Percentiles rank a stretch among this genome's conserved stretches.
These are phyloP conservation scores for Pocillopora meandrina DNA, from an alignment of 92 coral and sea anemone species.

Conservation along the genomic window DNA sequence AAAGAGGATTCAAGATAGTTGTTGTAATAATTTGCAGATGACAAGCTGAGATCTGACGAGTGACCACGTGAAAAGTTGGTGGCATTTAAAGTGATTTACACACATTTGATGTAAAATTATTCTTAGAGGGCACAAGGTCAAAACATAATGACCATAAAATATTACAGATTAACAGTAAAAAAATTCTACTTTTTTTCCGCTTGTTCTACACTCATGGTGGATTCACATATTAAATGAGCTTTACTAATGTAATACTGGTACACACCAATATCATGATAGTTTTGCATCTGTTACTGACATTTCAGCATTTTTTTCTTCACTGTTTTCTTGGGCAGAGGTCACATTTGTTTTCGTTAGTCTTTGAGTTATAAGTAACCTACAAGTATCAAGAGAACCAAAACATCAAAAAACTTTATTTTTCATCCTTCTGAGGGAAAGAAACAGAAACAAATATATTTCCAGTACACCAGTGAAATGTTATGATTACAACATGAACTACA, in stretches of 20 bases:
- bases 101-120: too few relatives aligned
- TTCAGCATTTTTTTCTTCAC: constrained; percentile 5
- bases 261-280: not conserved
- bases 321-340: constrained; percentile 1
- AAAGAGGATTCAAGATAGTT: too few relatives aligned
- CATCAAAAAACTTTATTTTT: not conserved
- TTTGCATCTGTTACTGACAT: not conserved
- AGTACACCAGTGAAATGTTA: not conserved
- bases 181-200: too few relatives aligned
- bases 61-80: too few relatives aligned
- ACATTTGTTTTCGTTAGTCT: constrained; percentile 13
- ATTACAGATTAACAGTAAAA: too few relatives aligned
- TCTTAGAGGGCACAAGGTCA: too few relatives aligned
- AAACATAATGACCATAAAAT: too few relatives aligned
- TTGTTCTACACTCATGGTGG: too few relatives aligned
- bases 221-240: not conserved
- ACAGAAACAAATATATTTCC: not conserved
- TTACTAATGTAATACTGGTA: not conserved
- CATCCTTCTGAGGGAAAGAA: not conserved
- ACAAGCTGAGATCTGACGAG: too few relatives aligned
- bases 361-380: constrained; percentile 13
- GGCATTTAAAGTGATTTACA: too few relatives aligned
- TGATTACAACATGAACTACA: too few relatives aligned
- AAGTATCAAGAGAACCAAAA: not conserved
- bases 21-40: too few relatives aligned